Conservation (phyloP, 2,113 vertebrate species). For the Aptenodytes patagonicus region DNA sequence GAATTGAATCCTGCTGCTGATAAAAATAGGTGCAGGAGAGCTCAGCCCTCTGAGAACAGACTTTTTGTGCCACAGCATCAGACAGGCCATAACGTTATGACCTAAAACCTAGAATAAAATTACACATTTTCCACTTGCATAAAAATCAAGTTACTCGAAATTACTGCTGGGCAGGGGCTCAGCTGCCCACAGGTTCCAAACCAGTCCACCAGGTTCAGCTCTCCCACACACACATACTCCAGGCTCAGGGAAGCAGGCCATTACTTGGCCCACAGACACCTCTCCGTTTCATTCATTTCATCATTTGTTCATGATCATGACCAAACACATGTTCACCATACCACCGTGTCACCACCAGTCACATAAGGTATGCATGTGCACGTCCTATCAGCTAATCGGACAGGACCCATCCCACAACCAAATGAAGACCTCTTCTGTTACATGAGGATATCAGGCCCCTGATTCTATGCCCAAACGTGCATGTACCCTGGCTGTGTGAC, state of each 20-base stretch:
- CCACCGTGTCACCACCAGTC: background rate
- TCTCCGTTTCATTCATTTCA: background rate
- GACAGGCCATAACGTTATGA: background rate
- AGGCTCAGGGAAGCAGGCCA: background rate
- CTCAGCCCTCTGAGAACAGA: background rate
- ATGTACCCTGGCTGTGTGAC: background rate
- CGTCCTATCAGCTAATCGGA: background rate
- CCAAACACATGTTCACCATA: background rate
- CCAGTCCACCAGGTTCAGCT: background rate
- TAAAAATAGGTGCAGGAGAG: background rate
- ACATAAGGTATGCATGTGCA: rapidly evolving
- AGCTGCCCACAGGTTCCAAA: background rate
- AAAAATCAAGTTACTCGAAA: background rate
- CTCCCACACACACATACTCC: background rate
- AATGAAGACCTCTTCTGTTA: background rate
- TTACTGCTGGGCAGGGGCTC: background rate
- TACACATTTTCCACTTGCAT: background rate
- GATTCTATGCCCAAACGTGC: background rate
- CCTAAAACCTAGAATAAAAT: background rate
- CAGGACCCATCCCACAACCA: background rate
- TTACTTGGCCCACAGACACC: background rate
- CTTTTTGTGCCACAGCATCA: background rate
- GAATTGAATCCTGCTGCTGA: background rate
- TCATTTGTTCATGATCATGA: background rate
- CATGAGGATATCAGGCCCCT: background rate